These are phyloP conservation scores for Phorcus lineatus DNA, from an alignment of 2,888 invertebrate genomes.

Conservation along the genomic window DNA sequence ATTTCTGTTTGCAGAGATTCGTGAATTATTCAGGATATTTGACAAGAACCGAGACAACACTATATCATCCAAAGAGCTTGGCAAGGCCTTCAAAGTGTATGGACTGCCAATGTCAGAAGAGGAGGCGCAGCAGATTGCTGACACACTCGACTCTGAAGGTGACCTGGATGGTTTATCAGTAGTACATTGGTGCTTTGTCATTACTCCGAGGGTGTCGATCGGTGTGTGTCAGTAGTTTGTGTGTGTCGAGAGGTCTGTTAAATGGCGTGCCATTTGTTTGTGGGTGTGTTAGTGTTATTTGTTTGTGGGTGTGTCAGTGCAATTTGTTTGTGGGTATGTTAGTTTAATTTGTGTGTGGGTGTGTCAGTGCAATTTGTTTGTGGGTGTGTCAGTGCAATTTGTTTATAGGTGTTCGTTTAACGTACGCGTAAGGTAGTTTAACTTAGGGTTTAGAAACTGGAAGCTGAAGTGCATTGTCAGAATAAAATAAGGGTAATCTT, in stretches of 20 bases:
- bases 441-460: too few species aligned
- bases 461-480: too few species aligned
- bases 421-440: too few species aligned
- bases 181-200: background rate
- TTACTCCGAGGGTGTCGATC: too few species aligned
- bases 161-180: background rate
- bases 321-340: background rate
- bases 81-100: constrained; percentile 60
- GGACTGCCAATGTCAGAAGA: constrained; percentile 56
- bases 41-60: constrained; percentile 63
- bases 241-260: background rate
- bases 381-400: background rate
- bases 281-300: background rate
- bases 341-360: background rate
- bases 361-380: background rate
- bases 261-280: background rate
- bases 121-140: constrained; percentile 55
- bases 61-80: constrained; percentile 58
- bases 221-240: background rate
- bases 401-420: background rate
- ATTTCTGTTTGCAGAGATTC: constrained; percentile 51
- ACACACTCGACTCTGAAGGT: constrained; percentile 58
- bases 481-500: too few species aligned
- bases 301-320: background rate
- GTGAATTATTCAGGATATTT: constrained; percentile 59